Evolutionary conservation across 1,140 invertebrate genomes (phyloP).

Genomic region (Triops cancriformis): DNA sequence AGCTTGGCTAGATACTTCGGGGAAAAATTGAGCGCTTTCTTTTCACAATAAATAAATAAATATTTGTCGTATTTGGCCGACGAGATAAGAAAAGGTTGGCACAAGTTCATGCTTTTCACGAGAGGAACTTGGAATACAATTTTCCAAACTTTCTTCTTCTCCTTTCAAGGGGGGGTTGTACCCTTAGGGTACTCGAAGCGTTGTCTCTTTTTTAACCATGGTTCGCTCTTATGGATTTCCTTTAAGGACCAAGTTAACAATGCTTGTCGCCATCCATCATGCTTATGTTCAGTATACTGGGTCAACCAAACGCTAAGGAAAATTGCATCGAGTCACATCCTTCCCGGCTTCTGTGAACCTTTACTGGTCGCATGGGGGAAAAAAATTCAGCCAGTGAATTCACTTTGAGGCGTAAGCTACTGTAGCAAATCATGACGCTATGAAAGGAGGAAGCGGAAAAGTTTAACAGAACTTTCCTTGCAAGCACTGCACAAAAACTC

Average conservation of each 20-base stretch:
- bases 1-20: too few relatives aligned
- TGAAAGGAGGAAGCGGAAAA: neutral
- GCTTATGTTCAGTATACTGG: neutral
- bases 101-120: neutral
- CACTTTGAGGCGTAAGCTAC: neutral
- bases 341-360: neutral
- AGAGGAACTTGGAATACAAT: neutral
- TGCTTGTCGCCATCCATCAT: neutral
- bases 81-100: neutral
- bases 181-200: too few relatives aligned
- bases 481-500: neutral
- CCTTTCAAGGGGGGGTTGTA: too few relatives aligned
- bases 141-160: too few relatives aligned
- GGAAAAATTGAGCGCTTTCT: neutral
- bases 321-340: neutral
- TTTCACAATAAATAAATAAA: neutral
- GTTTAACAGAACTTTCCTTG: neutral
- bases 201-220: too few relatives aligned
- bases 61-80: neutral
- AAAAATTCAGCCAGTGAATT: neutral
- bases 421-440: neutral
- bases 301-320: neutral
- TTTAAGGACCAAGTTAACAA: constrained; percentile 9
- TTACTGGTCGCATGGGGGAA: neutral
- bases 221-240: neutral